Evolutionary conservation across 2,113 vertebrate species (phyloP), one percentile per base, ranked within the genome.

Genomic region (Microcebus lehilahytsara): DNA sequence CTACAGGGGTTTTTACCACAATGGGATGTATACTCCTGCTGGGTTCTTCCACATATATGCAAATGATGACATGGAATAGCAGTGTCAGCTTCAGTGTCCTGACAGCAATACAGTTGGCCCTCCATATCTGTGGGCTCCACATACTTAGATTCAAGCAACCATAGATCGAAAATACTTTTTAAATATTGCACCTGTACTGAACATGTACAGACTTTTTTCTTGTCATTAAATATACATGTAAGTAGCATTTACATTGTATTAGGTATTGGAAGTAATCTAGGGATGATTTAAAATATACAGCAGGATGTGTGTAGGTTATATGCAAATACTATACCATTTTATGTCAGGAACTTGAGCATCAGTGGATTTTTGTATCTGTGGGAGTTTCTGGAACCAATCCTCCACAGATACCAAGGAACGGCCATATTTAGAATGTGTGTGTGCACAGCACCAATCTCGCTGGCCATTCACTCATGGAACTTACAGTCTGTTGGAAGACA

Each of bases 401-500:
- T 30, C 74, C 27, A 49, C 46, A 27, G 74, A 77, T 77, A 16
- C 74, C 9, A 5, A 49, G 42, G 42, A 46, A 77, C 9, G 25
- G 32, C 25, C 30, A 14, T 49, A 30, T 69, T 72, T 89, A 87
- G 37, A 84, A 69, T 40, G 6, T 13, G 0, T 62, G 11, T 66
- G 17, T 66, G 30, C n/a, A 67, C 6, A 83, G 11, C 13, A 23
- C 72, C 56, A 56, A 5, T 40, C 11, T 58, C 8, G 42, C 66
- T 79, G 56, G 42, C 1, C 49, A 22, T 69, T 88, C 81, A 58
- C 3, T 71, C 60, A 19, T 3, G 23, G 23, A 51, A 7, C 30
- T 87, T 93, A 62, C 37, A 34, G n/a, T 80, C 75, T 84, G 8
- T 67, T 89, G 72, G 37, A 91, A 72, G 53, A 88, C 56, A 51